Conservation (phyloP, 2,888 invertebrate species). For the Agonum fuliginosum region DNA sequence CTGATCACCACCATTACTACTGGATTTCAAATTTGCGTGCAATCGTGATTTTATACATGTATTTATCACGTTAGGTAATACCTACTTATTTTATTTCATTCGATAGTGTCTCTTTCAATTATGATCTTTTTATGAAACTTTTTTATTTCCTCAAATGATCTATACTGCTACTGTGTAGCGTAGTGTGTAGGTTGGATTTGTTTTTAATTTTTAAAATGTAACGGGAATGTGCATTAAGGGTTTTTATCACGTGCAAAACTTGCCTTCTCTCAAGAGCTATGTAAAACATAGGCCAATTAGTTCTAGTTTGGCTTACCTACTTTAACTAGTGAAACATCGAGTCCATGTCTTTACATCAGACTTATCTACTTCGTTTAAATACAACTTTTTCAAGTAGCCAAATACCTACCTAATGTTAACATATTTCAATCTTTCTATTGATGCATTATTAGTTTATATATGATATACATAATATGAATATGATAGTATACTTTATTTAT, state of each 20-base stretch:
- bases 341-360: slow-evolving; percentile 32
- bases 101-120: slow-evolving; percentile 43
- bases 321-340: slow-evolving; percentile 49
- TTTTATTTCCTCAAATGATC: slow-evolving; percentile 52
- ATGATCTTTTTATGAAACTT: slow-evolving; percentile 46
- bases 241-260: slow-evolving; percentile 55
- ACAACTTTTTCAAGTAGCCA: slow-evolving; percentile 47
- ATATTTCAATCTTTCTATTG: slow-evolving; percentile 46
- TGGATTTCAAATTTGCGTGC: slow-evolving; percentile 39
- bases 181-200: slow-evolving; percentile 52
- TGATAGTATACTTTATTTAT: slow-evolving; percentile 55
- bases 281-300: slow-evolving; percentile 57
- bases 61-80: slow-evolving; percentile 49
- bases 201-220: slow-evolving; percentile 33
- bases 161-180: slow-evolving; percentile 59
- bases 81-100: slow-evolving; percentile 45
- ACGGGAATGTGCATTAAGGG: slow-evolving; percentile 51
- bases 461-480: slow-evolving; percentile 42
- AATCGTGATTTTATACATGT: slow-evolving; percentile 52
- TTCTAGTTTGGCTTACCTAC: slow-evolving; percentile 45
- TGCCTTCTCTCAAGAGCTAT: slow-evolving; percentile 59
- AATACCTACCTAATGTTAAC: slow-evolving; percentile 51
- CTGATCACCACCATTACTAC: slow-evolving; percentile 44
- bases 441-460: slow-evolving; percentile 57
- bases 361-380: slow-evolving; percentile 19